A percentile compares a stretch with the other conserved stretches of the same genome.
Conservation (phyloP, 2,113 vertebrate genomes). For the Macaca mulatta region DNA sequence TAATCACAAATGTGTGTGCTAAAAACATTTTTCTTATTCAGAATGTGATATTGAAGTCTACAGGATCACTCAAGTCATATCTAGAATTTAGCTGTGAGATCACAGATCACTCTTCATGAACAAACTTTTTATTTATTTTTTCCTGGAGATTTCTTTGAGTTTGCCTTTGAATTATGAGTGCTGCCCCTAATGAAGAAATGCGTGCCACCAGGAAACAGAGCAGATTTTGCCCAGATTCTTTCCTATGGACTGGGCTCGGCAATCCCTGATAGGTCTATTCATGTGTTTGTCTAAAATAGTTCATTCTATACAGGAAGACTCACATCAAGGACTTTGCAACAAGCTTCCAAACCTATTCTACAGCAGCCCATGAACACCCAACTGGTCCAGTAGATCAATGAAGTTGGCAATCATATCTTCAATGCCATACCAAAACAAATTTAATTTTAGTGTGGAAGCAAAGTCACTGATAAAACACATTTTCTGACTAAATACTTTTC, state of each 20-base stretch:
- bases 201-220: accelerated
- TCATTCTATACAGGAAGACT: background rate
- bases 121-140: background rate
- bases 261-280: background rate
- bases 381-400: background rate
- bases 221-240: background rate
- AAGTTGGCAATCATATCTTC: background rate
- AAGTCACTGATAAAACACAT: background rate
- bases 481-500: background rate
- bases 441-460: background rate
- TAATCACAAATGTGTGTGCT: background rate
- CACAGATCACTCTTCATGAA: background rate
- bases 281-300: background rate
- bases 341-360: background rate
- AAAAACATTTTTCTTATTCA: background rate
- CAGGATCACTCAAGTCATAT: background rate
- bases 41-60: background rate
- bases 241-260: background rate
- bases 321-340: background rate
- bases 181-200: background rate
- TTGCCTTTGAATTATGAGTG: background rate
- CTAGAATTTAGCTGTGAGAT: background rate
- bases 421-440: background rate
- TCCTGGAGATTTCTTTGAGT: background rate
- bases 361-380: background rate